Conservation (phyloP, 2,113 vertebrate species). For the Rhabdornis inornatus region DNA sequence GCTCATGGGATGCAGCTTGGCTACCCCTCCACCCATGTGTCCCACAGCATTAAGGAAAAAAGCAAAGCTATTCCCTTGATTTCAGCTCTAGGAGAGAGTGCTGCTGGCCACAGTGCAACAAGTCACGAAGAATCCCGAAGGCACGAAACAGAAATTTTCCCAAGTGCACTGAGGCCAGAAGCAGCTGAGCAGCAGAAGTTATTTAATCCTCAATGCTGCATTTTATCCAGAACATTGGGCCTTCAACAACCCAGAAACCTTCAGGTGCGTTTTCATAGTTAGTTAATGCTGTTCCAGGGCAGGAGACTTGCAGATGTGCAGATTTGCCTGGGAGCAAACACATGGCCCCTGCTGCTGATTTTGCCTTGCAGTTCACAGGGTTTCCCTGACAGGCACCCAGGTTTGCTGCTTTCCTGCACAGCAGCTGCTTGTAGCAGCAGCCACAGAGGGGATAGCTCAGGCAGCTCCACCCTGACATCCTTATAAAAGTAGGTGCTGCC, state of each 20-base stretch:
- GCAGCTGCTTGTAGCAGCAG: not conserved
- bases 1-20: not conserved
- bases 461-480: not conserved
- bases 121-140: not conserved
- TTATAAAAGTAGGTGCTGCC: not conserved
- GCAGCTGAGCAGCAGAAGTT: not conserved
- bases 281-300: not conserved
- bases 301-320: not conserved
- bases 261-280: not conserved
- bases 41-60: not conserved
- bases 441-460: not conserved
- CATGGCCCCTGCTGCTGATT: not conserved
- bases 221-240: slow-evolving; percentile 37
- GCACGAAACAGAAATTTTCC: not conserved
- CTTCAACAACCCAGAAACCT: slow-evolving; percentile 28
- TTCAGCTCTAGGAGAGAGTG: not conserved
- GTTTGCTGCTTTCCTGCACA: not conserved
- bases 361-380: not conserved
- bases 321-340: not conserved
- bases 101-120: not conserved
- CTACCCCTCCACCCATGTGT: not conserved
- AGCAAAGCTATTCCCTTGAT: not conserved
- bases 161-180: not conserved
- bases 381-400: not conserved
- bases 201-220: not conserved